Conservation (phyloP, 2,797 vertebrate species). For the Sebastes kiyomatsui region DNA sequence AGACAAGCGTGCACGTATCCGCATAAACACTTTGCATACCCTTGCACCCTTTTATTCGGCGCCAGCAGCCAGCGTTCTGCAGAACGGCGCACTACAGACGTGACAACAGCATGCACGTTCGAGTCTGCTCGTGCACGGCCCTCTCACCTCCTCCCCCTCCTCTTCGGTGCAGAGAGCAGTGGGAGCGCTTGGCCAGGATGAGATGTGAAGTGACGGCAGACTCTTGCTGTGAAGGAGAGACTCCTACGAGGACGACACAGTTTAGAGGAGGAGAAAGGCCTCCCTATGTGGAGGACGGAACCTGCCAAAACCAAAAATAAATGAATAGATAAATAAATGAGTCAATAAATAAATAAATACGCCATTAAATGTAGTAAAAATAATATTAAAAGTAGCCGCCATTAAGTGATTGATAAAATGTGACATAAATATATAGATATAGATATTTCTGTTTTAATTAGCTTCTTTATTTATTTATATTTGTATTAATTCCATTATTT, state of each 20-base stretch:
- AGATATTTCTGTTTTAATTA: no score
- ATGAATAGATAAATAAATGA: no score
- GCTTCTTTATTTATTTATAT: no score
- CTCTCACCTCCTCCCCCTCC: constrained; percentile 17
- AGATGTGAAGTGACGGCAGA: constrained; percentile 66
- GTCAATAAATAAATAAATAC: no score
- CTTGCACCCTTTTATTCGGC: not conserved
- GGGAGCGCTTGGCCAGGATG: constrained; percentile 21
- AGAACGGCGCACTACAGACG: constrained; percentile 12
- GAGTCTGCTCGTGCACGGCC: constrained; percentile 13
- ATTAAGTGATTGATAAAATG: no score
- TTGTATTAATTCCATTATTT: no score
- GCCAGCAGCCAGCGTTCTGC: constrained; percentile 10
- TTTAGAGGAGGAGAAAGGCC: constrained; percentile 18
- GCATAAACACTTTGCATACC: not conserved
- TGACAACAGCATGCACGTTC: constrained; percentile 11
- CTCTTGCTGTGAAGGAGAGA: constrained; percentile 50
- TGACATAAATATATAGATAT: no score
- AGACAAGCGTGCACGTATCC: not conserved
- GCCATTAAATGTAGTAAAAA: no score
- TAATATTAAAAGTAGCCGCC: no score
- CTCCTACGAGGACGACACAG: constrained; percentile 13
- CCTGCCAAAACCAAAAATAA: no score
- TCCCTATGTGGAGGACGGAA: not conserved
- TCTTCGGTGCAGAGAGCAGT: constrained; percentile 31